phyloP scores from a whole-genome alignment of 2,113 vertebrate species.

The Barbus barbus region DNA sequence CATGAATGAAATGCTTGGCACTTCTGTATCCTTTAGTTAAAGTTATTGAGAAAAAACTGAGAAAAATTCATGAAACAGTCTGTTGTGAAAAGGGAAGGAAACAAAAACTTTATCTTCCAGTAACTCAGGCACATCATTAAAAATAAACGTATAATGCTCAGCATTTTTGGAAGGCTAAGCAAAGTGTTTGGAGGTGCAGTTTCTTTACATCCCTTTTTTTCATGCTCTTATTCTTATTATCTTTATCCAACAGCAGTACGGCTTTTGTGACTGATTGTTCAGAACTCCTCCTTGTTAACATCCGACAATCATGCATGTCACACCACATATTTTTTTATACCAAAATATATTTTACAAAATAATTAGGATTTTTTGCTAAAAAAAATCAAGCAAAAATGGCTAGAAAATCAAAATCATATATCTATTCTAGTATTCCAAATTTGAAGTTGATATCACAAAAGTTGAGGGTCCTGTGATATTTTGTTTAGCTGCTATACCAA shows the following conservation, averaged over 20 bases:
- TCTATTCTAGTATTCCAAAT: no score
- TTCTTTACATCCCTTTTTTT: neutral
- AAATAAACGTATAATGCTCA: neutral
- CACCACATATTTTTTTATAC: no score
- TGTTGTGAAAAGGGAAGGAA: neutral
- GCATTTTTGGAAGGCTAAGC: neutral
- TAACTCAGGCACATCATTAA: neutral
- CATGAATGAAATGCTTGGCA: neutral
- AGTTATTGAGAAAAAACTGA: neutral
- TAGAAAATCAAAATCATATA: no score
- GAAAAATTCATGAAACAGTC: neutral
- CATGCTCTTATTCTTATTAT: neutral
- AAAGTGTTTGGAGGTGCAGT: neutral
- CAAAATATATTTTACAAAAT: no score
- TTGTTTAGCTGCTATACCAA: no score
- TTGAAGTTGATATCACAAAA: no score
- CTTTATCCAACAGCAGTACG: neutral
- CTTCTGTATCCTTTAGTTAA: neutral
- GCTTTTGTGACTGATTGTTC: neutral
- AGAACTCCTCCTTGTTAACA: neutral
- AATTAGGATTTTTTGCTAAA: no score
- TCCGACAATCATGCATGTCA: neutral
- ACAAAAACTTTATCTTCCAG: neutral
- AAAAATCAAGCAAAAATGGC: no score
- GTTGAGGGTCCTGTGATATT: no score